Evolutionary conservation across 2,888 invertebrate species (phyloP), one percentile per base, ranked within the genome.

Genomic region (Caenorhabditis drosophilae): DNA sequence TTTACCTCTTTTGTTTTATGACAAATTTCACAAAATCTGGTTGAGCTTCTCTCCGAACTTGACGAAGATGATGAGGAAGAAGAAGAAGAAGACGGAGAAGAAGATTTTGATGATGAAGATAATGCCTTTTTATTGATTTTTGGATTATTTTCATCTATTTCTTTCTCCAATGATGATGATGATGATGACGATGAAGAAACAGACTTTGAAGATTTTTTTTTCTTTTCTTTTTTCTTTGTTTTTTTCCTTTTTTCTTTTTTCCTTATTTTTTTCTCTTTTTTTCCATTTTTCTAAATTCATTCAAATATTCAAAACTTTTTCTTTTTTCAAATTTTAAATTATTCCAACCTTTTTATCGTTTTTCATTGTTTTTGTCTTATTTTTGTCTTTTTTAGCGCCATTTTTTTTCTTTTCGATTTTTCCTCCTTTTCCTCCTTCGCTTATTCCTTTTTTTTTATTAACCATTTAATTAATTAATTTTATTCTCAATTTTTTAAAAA

Each of bases 21-120:
- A 20, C 62, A 63, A 15, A 53, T 22, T 41, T 57, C 52, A 27
- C 62, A n/a, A n/a, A n/a, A n/a, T n/a, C n/a, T n/a, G n/a, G n/a
- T 12, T 12, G 31, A 31, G 31, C 31, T 31, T 31, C 7, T 9
- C 12, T 31, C 31, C 31, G 31, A 31, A 9, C 12, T 12, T 9
- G 31, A 31, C 31, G 31, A 31, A 9, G 31, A 31, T 9, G 31
- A 31, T 31, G 31, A 31, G n/a, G n/a, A n/a, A n/a, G n/a, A n/a
- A n/a, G n/a, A n/a, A n/a, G n/a, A n/a, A n/a, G n/a, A n/a, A n/a
- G n/a, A n/a, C n/a, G n/a, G n/a, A n/a, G n/a, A n/a, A n/a, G n/a
- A n/a, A n/a, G n/a, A n/a, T n/a, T n/a, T n/a, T n/a, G n/a, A n/a
- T n/a, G n/a, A n/a, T n/a, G n/a, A n/a, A n/a, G n/a, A n/a, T n/a